phyloP scores from a whole-genome alignment of 2,797 vertebrate species.

The Lindbergichthys nudifrons region DNA sequence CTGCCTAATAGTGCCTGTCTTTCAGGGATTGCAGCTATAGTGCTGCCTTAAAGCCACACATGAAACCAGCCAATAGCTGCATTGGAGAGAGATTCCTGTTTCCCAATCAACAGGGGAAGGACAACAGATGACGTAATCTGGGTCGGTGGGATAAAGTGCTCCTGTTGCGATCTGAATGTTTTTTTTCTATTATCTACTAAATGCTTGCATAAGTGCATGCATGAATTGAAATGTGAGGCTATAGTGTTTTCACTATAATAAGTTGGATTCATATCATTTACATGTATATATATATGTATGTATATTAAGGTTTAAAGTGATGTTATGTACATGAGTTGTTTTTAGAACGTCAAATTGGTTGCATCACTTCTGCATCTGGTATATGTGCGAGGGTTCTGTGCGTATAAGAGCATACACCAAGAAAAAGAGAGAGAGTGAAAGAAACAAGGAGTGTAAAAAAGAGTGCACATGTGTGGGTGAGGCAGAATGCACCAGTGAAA shows the following conservation, averaged over 20 bases:
- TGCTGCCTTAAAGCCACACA: conserved; percentile 59
- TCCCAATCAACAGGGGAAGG: conserved; percentile 60
- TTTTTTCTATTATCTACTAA: conserved; percentile 13
- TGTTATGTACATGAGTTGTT: neutral
- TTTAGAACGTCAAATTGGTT: conserved; percentile 1
- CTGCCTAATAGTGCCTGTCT: conserved; percentile 55
- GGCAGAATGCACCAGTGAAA: conserved; percentile 74
- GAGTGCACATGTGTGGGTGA: conserved; percentile 74
- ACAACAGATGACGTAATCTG: conserved; percentile 61
- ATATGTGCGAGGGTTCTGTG: conserved; percentile 1
- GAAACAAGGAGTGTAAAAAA: conserved; percentile 46
- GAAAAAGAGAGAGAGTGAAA: conserved; percentile 26
- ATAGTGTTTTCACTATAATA: neutral
- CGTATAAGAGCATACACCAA: conserved; percentile 14
- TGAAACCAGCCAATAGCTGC: conserved; percentile 65
- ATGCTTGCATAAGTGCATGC: conserved; percentile 17
- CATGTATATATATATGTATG: too few relatives aligned
- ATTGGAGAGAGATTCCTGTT: conserved; percentile 59
- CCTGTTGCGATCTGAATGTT: conserved; percentile 24
- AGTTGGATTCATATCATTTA: conserved; percentile 8
- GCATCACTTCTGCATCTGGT: conserved; percentile 9
- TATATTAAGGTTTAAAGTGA: neutral
- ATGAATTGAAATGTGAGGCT: conserved; percentile 16
- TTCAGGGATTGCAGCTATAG: conserved; percentile 58
- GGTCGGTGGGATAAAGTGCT: neutral